These are phyloP conservation scores for Euphysa ruthae DNA, from an alignment of 30 jellyfish, hydroid and myxozoan species.

Conservation along the genomic window DNA sequence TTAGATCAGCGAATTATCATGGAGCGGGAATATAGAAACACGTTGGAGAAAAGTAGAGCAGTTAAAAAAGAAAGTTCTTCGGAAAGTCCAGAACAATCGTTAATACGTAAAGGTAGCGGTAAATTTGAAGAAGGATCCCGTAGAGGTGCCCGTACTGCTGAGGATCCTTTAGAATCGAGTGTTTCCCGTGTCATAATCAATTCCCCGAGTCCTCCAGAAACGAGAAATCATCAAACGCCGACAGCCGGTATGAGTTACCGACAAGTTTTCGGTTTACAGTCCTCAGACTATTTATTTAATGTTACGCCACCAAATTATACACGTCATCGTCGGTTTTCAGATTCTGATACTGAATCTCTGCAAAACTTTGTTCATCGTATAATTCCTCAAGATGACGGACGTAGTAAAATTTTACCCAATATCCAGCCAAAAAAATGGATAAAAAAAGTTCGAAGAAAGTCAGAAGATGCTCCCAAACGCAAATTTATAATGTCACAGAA, in stretches of 20 bases:
- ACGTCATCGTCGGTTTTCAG: slow-evolving; percentile 90
- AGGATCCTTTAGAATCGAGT: neutral
- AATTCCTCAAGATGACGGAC: slow-evolving; percentile 20
- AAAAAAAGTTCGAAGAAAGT: slow-evolving; percentile 33
- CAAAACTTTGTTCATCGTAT: slow-evolving; percentile 53
- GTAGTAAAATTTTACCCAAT: slow-evolving; percentile 15
- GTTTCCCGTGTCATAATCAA: neutral
- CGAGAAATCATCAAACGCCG: slow-evolving; percentile 9
- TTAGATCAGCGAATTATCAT: slow-evolving; percentile 17
- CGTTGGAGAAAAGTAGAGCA: slow-evolving; percentile 13
- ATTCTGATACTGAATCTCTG: slow-evolving; percentile 94
- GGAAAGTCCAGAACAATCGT: slow-evolving; percentile 26
- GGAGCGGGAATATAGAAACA: slow-evolving; percentile 26
- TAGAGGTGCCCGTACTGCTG: neutral
- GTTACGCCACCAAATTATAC: slow-evolving; percentile 88
- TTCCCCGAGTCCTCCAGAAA: slow-evolving; percentile 28
- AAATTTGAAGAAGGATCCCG: neutral
- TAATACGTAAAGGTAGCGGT: slow-evolving; percentile 14
- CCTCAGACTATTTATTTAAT: slow-evolving; percentile 77
- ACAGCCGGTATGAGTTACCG: slow-evolving; percentile 83
- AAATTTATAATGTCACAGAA: slow-evolving; percentile 11
- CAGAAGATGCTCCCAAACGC: slow-evolving; percentile 24
- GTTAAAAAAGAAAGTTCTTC: slow-evolving; percentile 5
- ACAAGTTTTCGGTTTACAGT: slow-evolving; percentile 86
- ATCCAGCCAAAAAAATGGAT: slow-evolving; percentile 39